phyloP scores from a whole-genome alignment of 1,140 invertebrate genomes.

The Drosophila burlai region DNA sequence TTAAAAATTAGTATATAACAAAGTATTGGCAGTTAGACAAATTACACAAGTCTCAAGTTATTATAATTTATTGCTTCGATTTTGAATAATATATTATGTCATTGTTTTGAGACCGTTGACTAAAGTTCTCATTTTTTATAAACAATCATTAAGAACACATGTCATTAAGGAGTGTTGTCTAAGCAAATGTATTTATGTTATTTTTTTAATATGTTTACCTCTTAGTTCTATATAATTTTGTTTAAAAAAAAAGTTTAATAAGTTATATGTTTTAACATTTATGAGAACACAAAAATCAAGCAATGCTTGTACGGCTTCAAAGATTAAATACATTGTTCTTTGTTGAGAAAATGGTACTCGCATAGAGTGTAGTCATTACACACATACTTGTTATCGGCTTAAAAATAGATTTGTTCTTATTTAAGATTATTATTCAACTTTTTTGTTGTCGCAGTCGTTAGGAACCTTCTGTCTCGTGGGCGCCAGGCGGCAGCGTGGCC shows the following conservation, averaged over 20 bases:
- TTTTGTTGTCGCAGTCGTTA: constrained; percentile 1
- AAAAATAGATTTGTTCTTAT: constrained; percentile 14
- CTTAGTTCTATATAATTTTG: background rate
- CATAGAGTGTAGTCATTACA: constrained; percentile 9
- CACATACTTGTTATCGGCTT: background rate
- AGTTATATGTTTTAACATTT: background rate
- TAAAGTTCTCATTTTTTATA: background rate
- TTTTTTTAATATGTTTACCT: background rate
- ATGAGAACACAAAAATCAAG: no score
- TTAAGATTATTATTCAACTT: background rate
- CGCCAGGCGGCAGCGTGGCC: constrained; percentile 88
- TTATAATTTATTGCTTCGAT: constrained; percentile 1
- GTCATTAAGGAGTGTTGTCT: background rate
- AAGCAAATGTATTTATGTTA: background rate
- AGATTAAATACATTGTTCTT: background rate
- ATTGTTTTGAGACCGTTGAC: background rate
- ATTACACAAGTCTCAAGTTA: background rate
- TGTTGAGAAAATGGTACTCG: background rate
- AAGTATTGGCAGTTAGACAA: background rate
- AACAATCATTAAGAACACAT: background rate
- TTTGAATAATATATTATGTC: background rate
- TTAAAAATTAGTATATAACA: background rate
- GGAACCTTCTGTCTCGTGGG: constrained; percentile 4
- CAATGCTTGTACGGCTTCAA: background rate
- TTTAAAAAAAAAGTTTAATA: background rate